Base-by-base conservation (phyloP, 2,797 vertebrate species). In the Cuniculus paca region DNA sequence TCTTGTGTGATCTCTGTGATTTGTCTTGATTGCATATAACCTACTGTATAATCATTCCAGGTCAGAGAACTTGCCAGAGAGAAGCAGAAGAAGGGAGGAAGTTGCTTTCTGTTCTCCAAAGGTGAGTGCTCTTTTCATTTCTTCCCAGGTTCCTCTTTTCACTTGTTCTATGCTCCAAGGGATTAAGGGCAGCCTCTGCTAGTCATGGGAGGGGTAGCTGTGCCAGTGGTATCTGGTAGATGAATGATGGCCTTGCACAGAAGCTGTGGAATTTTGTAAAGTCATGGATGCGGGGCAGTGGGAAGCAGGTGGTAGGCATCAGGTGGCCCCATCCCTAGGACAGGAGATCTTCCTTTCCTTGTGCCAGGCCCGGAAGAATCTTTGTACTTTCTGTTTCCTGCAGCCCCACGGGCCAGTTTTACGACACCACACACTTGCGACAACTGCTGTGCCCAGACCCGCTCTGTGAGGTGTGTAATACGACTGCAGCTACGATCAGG, bases 381-480 rank as follows among this genome's bases (percentile, higher is more conserved):
- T 77, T 79, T 91, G 22, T 75, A 39, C 34, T 36, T 88, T 48
- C 54, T 97, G 20, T 85, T n/a, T 95, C 36, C 79, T 81, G 56
- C 93, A 96, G 96, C 17, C 17, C 28, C 8, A 5, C 10, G 2
- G 60, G 58, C 42, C 63, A 1, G 45, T 34, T 10, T 11, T 42
- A 34, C 7, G 54, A 95, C 34, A 42, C 2, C 28, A 81, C 0
- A 70, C 1, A 0, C 79, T 65, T 95, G 36, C 39, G 22, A 31
- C 52, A 28, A 10, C 34, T 80, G 6, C 77, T 96, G 20, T 96
- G 92, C 36, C 91, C 83, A 82, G 89, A 96, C 3, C 60, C 58
- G 2, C 13, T 12, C 58, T 97, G 96, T 78, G 86, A 93, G 0
- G 86, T 91, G 56, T 97, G 96, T 45, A 89, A 94, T 2, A 48